Conservation (phyloP, 1,140 invertebrate genomes). For the Aporrectodea caliginosa region DNA sequence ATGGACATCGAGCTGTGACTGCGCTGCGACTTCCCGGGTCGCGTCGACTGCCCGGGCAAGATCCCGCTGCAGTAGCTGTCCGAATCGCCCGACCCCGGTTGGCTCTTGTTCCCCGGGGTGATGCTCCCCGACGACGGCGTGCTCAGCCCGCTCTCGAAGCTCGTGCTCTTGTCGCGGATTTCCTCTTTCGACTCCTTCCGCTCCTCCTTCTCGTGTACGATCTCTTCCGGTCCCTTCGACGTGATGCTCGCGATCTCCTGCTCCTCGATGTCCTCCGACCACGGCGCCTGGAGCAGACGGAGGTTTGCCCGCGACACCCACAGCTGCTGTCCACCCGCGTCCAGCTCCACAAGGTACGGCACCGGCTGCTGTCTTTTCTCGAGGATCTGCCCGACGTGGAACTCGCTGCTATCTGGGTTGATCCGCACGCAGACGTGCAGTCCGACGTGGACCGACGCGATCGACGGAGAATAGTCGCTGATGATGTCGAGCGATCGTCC, state of each 20-base stretch:
- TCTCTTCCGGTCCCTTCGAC: neutral
- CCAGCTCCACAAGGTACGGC: slow-evolving; percentile 73
- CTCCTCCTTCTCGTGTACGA: slow-evolving; percentile 56
- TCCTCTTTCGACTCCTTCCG: slow-evolving; percentile 62
- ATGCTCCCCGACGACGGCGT: slow-evolving; percentile 57
- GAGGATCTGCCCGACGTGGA: slow-evolving; percentile 75
- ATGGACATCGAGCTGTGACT: slow-evolving; percentile 52
- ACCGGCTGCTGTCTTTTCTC: slow-evolving; percentile 69
- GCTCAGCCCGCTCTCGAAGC: slow-evolving; percentile 45
- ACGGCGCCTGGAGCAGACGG: slow-evolving; percentile 83
- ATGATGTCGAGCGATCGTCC: slow-evolving; percentile 77
- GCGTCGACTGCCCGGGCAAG: slow-evolving; percentile 19
- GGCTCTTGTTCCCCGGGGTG: slow-evolving; percentile 47
- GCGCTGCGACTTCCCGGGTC: slow-evolving; percentile 47
- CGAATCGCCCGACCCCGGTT: slow-evolving; percentile 1
- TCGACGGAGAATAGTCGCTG: slow-evolving; percentile 83
- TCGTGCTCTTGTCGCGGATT: slow-evolving; percentile 30
- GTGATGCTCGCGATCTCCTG: slow-evolving; percentile 41
- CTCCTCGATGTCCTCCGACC: slow-evolving; percentile 89
- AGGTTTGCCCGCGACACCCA: slow-evolving; percentile 79
- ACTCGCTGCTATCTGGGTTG: slow-evolving; percentile 63
- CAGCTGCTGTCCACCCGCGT: slow-evolving; percentile 28
- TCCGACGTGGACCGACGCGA: slow-evolving; percentile 68
- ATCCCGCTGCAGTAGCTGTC: slow-evolving; percentile 46
- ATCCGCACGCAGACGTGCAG: slow-evolving; percentile 63